Conservation (phyloP, 2,888 invertebrate genomes). For the Trichopoda pennipes region DNA sequence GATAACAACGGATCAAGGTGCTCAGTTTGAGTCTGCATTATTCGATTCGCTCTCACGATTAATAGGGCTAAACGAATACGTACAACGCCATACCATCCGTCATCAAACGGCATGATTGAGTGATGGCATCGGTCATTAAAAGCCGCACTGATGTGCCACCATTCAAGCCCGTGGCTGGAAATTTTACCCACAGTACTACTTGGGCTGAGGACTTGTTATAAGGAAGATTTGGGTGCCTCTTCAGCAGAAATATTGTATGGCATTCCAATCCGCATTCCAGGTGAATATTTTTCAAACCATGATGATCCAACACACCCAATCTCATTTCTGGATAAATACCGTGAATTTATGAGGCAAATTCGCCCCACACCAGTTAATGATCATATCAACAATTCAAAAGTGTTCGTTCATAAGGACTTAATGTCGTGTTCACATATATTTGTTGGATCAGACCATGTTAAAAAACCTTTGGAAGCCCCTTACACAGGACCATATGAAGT, state of each 20-base stretch:
- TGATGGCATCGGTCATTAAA: constrained; percentile 62
- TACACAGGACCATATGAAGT: constrained; percentile 22
- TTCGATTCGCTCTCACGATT: constrained; percentile 46
- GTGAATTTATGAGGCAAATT: constrained; percentile 21
- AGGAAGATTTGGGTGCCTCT: constrained; percentile 52
- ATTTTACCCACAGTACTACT: constrained; percentile 55
- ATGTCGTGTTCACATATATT: constrained; percentile 25
- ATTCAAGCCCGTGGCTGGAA: constrained; percentile 36
- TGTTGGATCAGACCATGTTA: constrained; percentile 13
- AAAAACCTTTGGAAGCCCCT: constrained; percentile 33
- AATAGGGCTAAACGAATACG: constrained; percentile 47
- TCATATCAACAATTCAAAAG: constrained; percentile 5
- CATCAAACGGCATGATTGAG: constrained; percentile 60
- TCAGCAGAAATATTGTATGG: constrained; percentile 47
- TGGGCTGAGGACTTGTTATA: constrained; percentile 28
- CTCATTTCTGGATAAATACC: constrained; percentile 17
- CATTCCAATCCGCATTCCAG: constrained; percentile 17
- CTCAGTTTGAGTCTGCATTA: constrained; percentile 52
- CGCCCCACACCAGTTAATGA: constrained; percentile 23
- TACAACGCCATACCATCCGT: constrained; percentile 61
- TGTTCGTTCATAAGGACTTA: constrained; percentile 28
- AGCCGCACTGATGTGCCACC: constrained; percentile 60
- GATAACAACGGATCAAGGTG: constrained; percentile 61
- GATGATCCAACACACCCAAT: neutral
- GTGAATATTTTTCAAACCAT: constrained; percentile 33